These are phyloP conservation scores for Copidosoma aretas DNA, from an alignment of 2,888 invertebrate genomes.

Conservation along the genomic window DNA sequence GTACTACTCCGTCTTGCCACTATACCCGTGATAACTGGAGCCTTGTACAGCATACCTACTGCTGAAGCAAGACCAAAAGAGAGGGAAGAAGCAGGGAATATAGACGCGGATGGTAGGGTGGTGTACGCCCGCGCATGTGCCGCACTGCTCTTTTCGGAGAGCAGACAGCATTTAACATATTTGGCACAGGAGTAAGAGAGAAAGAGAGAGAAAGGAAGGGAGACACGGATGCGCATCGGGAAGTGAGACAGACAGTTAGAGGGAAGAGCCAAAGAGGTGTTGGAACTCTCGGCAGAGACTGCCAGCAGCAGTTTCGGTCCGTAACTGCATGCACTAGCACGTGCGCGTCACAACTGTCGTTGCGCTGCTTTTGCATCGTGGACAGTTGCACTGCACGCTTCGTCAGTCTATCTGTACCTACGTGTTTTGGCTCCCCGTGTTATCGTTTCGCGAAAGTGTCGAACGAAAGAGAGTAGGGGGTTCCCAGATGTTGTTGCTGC, in stretches of 20 bases:
- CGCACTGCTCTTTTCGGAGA: background rate
- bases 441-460: too few relatives aligned
- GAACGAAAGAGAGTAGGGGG: too few relatives aligned
- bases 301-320: constrained; percentile 14
- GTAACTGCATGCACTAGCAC: constrained; percentile 18
- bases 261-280: background rate
- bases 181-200: too few relatives aligned
- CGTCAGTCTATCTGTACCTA: too few relatives aligned
- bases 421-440: too few relatives aligned
- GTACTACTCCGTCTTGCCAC: background rate
- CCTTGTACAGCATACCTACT: too few relatives aligned
- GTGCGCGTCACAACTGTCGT: background rate
- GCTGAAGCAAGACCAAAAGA: background rate
- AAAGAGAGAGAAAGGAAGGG: too few relatives aligned
- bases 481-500: too few relatives aligned
- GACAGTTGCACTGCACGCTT: background rate
- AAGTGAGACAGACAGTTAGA: background rate
- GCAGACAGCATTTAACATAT: too few relatives aligned
- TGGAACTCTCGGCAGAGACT: background rate
- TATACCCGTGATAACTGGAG: background rate
- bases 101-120: background rate
- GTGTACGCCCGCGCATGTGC: background rate
- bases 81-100: background rate
- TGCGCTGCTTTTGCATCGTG: constrained; percentile 1
- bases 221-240: background rate